Conservation (phyloP, 2,113 vertebrate genomes). For the Bungarus multicinctus region DNA sequence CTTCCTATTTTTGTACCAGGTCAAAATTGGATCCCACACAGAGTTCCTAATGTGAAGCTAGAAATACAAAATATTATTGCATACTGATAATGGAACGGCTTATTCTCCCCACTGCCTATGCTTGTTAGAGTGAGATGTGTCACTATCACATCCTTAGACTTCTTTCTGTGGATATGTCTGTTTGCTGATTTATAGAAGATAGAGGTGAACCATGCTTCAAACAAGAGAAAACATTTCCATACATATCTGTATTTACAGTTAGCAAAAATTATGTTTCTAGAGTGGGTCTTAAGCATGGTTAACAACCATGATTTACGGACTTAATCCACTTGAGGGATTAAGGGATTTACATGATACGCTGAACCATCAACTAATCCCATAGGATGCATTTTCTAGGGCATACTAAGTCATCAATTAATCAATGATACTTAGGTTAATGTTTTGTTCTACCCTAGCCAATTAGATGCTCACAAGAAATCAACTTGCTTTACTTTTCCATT, state of each 20-base stretch:
- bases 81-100: background rate
- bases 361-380: background rate
- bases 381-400: background rate
- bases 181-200: slow-evolving; percentile 6
- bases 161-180: background rate
- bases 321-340: background rate
- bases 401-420: background rate
- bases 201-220: slow-evolving; percentile 5
- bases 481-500: background rate
- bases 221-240: background rate
- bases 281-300: background rate
- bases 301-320: background rate
- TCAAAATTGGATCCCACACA: background rate
- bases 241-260: background rate
- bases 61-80: background rate
- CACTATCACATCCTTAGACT: background rate
- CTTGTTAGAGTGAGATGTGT: background rate
- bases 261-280: background rate
- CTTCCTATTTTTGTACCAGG: slow-evolving; percentile 4
- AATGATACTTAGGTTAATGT: background rate
- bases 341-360: background rate
- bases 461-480: background rate
- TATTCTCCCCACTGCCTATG: accelerated
- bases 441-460: background rate
- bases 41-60: background rate